These are phyloP conservation scores for Epinephelus coioides DNA, from an alignment of 2,797 vertebrate genomes.

Conservation along the genomic window DNA sequence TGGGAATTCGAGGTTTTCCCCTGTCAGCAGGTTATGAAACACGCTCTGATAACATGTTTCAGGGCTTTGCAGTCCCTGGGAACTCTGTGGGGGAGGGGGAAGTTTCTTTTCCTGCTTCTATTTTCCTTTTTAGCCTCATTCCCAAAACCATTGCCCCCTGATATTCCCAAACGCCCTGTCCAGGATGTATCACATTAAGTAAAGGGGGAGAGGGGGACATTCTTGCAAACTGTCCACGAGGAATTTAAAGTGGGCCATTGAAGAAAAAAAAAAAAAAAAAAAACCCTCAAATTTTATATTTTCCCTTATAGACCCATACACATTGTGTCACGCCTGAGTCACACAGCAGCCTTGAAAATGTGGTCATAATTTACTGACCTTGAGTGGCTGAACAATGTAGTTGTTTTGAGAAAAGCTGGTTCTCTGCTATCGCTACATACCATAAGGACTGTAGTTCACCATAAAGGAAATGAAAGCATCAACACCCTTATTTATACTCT, in stretches of 20 bases:
- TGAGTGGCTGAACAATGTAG: slow-evolving; percentile 67
- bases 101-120: slow-evolving; percentile 62
- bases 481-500: slow-evolving; percentile 20
- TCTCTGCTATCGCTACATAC: slow-evolving; percentile 41
- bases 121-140: slow-evolving; percentile 61
- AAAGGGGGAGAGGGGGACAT: slow-evolving; percentile 65
- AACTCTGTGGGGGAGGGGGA: slow-evolving; percentile 60
- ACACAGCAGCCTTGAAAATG: slow-evolving; percentile 16
- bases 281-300: slow-evolving; percentile 6
- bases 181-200: slow-evolving; percentile 78
- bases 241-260: slow-evolving; percentile 38
- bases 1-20: slow-evolving; percentile 2
- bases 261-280: slow-evolving; percentile 8
- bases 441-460: slow-evolving; percentile 36
- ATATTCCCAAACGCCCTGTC: slow-evolving; percentile 71
- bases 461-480: slow-evolving; percentile 56
- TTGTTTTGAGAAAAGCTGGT: slow-evolving; percentile 58
- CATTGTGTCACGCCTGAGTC: slow-evolving; percentile 7
- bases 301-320: not conserved
- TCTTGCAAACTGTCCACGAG: slow-evolving; percentile 52
- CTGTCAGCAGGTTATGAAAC: slow-evolving; percentile 46
- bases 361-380: slow-evolving; percentile 48
- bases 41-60: slow-evolving; percentile 21
- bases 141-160: slow-evolving; percentile 59
- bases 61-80: slow-evolving; percentile 56